Evolutionary conservation across 1,140 invertebrate genomes (phyloP), one percentile per base, ranked within the genome.

Genomic region (Phymorhynchus buccinoides): DNA sequence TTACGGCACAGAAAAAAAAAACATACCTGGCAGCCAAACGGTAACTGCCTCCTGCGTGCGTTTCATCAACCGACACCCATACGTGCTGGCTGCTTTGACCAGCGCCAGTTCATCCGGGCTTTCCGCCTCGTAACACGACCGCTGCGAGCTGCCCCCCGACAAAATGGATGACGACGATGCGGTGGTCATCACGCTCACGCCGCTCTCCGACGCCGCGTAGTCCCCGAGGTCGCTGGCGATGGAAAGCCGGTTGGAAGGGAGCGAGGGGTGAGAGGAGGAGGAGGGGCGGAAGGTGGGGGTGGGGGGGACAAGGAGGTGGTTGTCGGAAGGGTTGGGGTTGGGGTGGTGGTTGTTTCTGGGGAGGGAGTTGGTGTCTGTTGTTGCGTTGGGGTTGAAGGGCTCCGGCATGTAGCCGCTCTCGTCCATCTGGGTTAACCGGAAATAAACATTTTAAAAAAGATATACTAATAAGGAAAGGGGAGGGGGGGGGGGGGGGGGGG

Each of bases 31-130:
- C 14, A 95, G 86, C 68, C 90, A 93, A 0, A 96, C 91, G 94
- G 95, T 91, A 41, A 96, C 96, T 88, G 95, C 95, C 84, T 96
- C 95, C 16, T 96, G 95, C 85, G 96, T 95, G 85, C 98, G 84
- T 95, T 92, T 96, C 97, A 90, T 66, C 32, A 94, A 89, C 82
- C 91, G 89, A 85, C 93, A 93, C 37, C 94, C 94, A 86, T 94
- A 94, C 3, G 90, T 91, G 82, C 89, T 92, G 0, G 93, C 94
- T 1, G 94, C 94, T 87, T 91, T 91, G 14, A 94, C 94, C 1
- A 94, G 89, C 3, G 93, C 93, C 75, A 94, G 84, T 86, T 94
- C 94, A 89, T 94, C 94, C 1, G 94, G 92, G 87, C 92, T 93
- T 73, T 93, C 93, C n/a, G 93, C 91, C 66, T 93, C 93, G 84